phyloP scores from a whole-genome alignment of 2,797 vertebrate species.

The Vipera latastei region DNA sequence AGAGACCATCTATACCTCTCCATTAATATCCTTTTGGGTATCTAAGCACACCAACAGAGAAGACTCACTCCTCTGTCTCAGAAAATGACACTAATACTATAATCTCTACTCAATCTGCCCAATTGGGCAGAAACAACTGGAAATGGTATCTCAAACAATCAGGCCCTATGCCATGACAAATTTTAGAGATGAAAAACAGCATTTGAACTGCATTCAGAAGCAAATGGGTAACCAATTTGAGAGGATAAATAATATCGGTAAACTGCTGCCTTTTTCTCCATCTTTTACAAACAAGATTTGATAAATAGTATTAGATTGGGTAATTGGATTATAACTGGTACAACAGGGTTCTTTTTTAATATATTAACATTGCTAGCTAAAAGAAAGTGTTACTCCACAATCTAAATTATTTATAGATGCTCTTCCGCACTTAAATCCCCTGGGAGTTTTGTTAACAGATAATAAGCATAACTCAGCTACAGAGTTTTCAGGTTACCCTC shows the following conservation, averaged over 20 bases:
- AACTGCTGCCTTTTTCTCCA: neutral
- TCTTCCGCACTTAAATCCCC: conserved; percentile 11
- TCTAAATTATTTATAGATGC: conserved; percentile 42
- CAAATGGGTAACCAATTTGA: neutral
- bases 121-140: neutral
- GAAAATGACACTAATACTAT: neutral
- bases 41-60: neutral
- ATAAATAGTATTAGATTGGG: neutral
- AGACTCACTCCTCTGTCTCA: neutral
- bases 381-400: conserved; percentile 30
- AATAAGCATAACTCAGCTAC: conserved; percentile 54
- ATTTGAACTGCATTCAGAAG: neutral
- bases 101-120: neutral
- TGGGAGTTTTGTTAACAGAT: conserved; percentile 37
- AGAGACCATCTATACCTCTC: neutral
- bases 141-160: neutral
- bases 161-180: neutral
- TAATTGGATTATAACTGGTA: neutral
- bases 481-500: conserved; percentile 48
- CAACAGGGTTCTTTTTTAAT: neutral
- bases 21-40: neutral
- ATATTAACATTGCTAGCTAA: conserved; percentile 14
- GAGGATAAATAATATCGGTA: neutral
- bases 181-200: neutral
- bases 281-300: neutral